Base-by-base conservation (phyloP, 2,797 vertebrate species). In the Sternarchorhynchus goeldii region DNA sequence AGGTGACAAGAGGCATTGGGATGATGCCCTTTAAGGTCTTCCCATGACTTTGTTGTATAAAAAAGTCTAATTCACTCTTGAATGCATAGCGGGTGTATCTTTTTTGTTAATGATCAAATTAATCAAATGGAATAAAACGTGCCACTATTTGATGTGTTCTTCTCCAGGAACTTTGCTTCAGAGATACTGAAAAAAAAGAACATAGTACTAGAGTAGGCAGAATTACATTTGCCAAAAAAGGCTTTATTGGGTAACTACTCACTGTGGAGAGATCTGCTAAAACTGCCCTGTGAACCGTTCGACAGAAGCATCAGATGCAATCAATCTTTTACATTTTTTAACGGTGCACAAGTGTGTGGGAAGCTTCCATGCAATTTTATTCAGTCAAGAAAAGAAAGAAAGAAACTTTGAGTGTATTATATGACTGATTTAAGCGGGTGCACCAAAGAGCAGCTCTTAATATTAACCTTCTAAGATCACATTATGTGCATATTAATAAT, bases 391-490 rank as follows among this genome's bases (percentile, higher is more conserved):
- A 10, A n/a, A 41, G 20, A 20, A 45, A 41, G 18, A 14, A 14
- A 67, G 55, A 67, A 50, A n/a, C 16, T 20, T 7, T 20, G 17
- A 65, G 18, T 6, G n/a, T 25, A 41, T 5, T 17, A 2, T 74
- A 25, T 63, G 18, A 3, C 14, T 60, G 20, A 73, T 41, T 17
- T 18, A 73, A 53, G n/a, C 45, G 59, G 2, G 6, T 39, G 32
- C 72, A 50, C 59, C 21, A 59, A 25, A 14, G 16, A 62, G 20
- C 31, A 21, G 34, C 50, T 32, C 29, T 25, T 31, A 50, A 29
- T 45, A 41, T 73, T 41, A 36, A 1, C n/a, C 17, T 41, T 65
- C 50, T 65, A 65, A 65, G 17, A 55, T 55, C 60, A 63, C 14
- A 17, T 55, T 32, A 32, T 63, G 25, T 74, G 36, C 25, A 21